These are phyloP conservation scores for Mormyrus iriodes DNA, from an alignment of 2,113 vertebrate genomes.

Conservation along the genomic window DNA sequence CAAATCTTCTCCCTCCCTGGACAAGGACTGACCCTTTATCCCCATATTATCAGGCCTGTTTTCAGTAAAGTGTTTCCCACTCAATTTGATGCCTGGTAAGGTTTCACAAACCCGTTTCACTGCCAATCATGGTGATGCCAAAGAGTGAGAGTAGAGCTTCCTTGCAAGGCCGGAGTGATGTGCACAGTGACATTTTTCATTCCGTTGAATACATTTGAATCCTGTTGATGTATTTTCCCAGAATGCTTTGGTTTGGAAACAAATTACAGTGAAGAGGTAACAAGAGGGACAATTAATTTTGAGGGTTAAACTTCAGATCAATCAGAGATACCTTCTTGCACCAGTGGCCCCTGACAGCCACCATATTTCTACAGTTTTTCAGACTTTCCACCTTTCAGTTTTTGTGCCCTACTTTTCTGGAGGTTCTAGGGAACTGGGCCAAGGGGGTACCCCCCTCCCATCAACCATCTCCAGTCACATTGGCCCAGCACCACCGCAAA, in stretches of 20 bases:
- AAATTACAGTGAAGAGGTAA: not conserved
- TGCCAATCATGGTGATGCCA: not conserved
- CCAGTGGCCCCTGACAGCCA: not conserved
- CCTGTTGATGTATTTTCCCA: not conserved
- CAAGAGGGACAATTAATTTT: not conserved
- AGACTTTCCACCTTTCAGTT: not conserved
- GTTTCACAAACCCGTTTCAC: conserved; percentile 7
- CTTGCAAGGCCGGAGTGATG: not conserved
- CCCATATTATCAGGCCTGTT: not conserved
- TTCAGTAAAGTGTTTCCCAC: not conserved
- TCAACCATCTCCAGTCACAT: not conserved
- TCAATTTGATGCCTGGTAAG: conserved; percentile 1
- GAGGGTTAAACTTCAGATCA: not conserved
- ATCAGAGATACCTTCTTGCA: not conserved
- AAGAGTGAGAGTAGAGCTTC: not conserved
- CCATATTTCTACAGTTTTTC: not conserved
- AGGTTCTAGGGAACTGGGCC: not conserved
- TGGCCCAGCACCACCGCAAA: not conserved
- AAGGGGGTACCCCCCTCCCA: not conserved
- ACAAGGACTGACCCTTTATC: not conserved
- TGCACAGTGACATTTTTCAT: not conserved
- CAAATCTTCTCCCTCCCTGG: not conserved
- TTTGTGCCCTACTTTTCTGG: not conserved
- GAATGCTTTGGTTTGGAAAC: not conserved
- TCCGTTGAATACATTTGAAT: not conserved